A percentile compares a stretch with the other conserved stretches of the same genome.
Conservation (phyloP, 2,113 vertebrate species). For the Bos javanicus region DNA sequence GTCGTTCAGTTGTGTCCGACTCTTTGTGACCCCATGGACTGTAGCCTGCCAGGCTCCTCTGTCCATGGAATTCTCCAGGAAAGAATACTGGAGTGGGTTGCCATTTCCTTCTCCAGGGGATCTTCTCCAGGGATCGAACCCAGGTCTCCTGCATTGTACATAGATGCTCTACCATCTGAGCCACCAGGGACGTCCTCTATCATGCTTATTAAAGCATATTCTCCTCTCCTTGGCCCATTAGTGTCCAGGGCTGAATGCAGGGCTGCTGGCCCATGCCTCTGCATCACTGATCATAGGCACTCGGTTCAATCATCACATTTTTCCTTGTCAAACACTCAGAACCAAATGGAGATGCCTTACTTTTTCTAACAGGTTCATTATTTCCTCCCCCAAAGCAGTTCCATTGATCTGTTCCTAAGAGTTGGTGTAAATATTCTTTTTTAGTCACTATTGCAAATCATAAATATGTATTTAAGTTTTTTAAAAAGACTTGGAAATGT, state of each 20-base stretch:
- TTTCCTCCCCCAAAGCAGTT: background rate
- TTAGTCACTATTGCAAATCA: background rate
- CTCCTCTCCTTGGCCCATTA: background rate
- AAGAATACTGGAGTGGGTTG: background rate
- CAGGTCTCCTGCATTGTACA: background rate
- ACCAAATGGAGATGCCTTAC: background rate
- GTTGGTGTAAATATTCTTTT: background rate
- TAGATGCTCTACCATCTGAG: background rate
- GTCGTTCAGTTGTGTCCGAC: background rate
- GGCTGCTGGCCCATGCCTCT: background rate
- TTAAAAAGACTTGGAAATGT: background rate
- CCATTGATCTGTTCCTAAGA: background rate
- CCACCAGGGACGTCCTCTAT: background rate
- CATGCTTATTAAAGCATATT: background rate
- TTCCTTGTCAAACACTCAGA: background rate
- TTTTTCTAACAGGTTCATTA: background rate
- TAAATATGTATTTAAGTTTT: background rate
- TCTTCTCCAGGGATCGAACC: background rate
- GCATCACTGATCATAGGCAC: accelerated
- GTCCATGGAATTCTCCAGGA: background rate
- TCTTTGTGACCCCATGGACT: background rate
- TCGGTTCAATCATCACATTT: accelerated
- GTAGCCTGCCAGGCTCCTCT: background rate
- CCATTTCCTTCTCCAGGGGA: background rate
- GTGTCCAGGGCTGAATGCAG: accelerated